These are phyloP conservation scores for Pogonocherus hispidulus DNA, from an alignment of 2,888 invertebrate species.

Conservation along the genomic window DNA sequence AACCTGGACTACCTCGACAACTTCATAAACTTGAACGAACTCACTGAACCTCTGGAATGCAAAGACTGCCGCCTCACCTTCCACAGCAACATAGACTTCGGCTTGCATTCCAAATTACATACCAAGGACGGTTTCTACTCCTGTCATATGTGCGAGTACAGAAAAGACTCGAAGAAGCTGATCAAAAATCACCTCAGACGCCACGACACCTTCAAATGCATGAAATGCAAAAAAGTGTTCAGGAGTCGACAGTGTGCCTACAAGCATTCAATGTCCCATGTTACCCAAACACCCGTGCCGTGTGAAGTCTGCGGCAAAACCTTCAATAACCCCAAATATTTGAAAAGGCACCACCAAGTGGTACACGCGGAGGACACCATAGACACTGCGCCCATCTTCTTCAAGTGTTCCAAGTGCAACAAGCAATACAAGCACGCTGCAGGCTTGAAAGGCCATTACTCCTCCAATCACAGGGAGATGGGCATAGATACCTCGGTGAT, in stretches of 20 bases:
- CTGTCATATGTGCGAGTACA: constrained; percentile 57
- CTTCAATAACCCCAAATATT: not conserved
- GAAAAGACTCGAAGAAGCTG: constrained; percentile 52
- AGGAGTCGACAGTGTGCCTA: constrained; percentile 40
- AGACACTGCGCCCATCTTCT: not conserved
- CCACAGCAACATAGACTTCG: constrained; percentile 50
- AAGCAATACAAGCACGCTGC: constrained; percentile 62
- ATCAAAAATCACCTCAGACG: constrained; percentile 64
- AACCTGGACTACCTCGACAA: constrained; percentile 32
- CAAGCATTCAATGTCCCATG: constrained; percentile 51
- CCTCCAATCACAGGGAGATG: constrained; percentile 52
- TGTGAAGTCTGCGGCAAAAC: constrained; percentile 56
- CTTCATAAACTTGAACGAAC: constrained; percentile 39
- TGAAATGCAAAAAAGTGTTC: constrained; percentile 62
- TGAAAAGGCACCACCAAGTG: constrained; percentile 1
- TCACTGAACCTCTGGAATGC: constrained; percentile 67
- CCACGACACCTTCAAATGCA: constrained; percentile 64
- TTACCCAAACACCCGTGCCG: constrained; percentile 57
- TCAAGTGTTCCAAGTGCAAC: constrained; percentile 69
- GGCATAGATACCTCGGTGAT: constrained; percentile 69
- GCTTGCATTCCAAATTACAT: constrained; percentile 56
- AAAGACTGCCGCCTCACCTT: constrained; percentile 71
- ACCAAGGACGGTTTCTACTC: constrained; percentile 52
- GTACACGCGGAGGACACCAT: not conserved
- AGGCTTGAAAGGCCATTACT: constrained; percentile 65